phyloP scores from a whole-genome alignment of 2,888 invertebrate genomes.

The Athalia rosae region DNA sequence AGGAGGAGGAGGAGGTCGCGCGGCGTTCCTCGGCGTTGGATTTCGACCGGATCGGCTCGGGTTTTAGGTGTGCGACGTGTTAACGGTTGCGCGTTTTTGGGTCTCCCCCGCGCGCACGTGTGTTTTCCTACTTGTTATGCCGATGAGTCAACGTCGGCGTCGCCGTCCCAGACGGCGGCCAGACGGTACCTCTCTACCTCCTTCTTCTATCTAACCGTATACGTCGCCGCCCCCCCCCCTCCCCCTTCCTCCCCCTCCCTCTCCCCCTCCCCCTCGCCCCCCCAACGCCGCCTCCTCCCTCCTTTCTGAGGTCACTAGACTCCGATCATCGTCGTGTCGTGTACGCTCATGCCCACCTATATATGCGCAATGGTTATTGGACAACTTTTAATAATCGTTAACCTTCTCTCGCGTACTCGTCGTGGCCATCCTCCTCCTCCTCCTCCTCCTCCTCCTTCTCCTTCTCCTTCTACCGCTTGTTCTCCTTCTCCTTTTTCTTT shows the following conservation, averaged over 20 bases:
- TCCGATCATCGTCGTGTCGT: not conserved
- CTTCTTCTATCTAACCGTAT: not conserved
- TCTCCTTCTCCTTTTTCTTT: no score
- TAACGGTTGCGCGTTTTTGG: not conserved
- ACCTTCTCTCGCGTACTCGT: not conserved
- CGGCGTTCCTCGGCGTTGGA: no score
- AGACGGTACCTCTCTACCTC: conserved; percentile 7
- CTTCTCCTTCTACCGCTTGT: no score
- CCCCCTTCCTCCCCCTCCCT: not conserved
- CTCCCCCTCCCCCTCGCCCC: not conserved
- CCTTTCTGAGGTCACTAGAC: conserved; percentile 21
- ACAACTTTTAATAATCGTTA: conserved; percentile 35
- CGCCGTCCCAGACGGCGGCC: conserved; percentile 39
- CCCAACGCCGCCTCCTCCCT: not conserved
- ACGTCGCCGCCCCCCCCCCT: not conserved
- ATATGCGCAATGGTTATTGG: conserved; percentile 8
- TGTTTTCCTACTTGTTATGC: conserved; percentile 40
- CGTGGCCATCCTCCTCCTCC: no score
- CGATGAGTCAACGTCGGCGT: conserved; percentile 35
- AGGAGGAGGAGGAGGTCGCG: no score
- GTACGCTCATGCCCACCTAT: not conserved
- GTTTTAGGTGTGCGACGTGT: not conserved
- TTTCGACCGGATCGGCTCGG: no score
- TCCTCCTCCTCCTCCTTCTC: no score
- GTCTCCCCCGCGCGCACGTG: conserved; percentile 38